Evolutionary conservation across 2,888 invertebrate species (phyloP).

Genomic region (Andrena flavipes): DNA sequence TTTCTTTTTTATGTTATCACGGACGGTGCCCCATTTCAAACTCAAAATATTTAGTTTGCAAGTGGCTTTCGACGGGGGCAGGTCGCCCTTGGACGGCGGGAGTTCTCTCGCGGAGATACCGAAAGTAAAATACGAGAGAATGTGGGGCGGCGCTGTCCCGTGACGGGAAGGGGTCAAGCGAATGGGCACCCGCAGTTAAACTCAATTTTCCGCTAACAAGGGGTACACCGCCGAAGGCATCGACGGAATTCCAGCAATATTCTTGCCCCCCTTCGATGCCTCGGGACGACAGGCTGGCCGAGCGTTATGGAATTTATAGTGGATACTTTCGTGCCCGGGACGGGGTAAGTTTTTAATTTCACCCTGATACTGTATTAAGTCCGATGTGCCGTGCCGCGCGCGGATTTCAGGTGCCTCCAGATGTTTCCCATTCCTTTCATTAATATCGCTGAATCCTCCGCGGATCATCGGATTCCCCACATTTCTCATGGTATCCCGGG

Average conservation of each 20-base stretch:
- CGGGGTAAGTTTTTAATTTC: conserved; percentile 39
- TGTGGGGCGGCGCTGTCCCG: neutral
- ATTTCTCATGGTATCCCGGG: neutral
- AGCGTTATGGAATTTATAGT: conserved; percentile 34
- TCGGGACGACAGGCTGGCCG: conserved; percentile 12
- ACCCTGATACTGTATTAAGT: neutral
- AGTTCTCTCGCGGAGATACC: conserved; percentile 11
- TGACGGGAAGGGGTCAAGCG: conserved; percentile 11
- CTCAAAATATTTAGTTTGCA: neutral
- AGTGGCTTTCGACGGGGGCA: neutral
- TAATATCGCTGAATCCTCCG: neutral
- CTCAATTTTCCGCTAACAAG: conserved; percentile 67
- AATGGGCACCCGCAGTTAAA: conserved; percentile 35
- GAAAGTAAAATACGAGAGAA: neutral
- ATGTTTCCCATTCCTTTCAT: neutral
- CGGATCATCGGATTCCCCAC: neutral
- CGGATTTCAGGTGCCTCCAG: neutral
- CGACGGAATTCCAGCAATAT: conserved; percentile 61
- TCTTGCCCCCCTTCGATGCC: conserved; percentile 38
- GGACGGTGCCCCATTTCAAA: too few relatives aligned
- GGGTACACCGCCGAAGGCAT: conserved; percentile 59
- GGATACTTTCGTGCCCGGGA: conserved; percentile 6
- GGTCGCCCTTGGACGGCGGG: neutral
- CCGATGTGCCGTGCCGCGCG: neutral
- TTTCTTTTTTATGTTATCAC: too few relatives aligned